Evolutionary conservation across 1,140 invertebrate genomes (phyloP), one percentile per base, ranked within the genome.

Genomic region (Caenorhabditis briggsae): DNA sequence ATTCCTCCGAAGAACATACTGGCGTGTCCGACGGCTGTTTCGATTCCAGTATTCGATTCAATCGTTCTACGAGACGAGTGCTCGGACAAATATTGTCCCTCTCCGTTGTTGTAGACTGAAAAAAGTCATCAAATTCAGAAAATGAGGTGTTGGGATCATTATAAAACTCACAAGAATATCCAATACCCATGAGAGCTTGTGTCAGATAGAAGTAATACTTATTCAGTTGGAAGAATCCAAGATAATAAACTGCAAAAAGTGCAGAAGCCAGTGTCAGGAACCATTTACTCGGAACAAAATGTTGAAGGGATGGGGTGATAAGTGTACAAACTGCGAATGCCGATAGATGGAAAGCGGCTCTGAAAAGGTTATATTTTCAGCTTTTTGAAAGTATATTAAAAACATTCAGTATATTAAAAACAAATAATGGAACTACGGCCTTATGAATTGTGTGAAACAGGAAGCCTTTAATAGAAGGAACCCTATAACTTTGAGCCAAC

Each of bases 31-130:
- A 86, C 61, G 33, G 74, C 85, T 12, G 85, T 86, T 59, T 86
- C 85, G 25, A 86, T 64, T 56, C 74, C 85, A 70, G 85, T 82
- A 23, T 86, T 86, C 14, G 85, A 86, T 55, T 86, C 85, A 33
- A 86, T 86, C 9, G 85, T 86, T 61, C 85, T 58, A 3, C 85
- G 70, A 46, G 85, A 86, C n/a, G 85, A 86, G 56, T 86, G 85
- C 48, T 86, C 85, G 3, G 85, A 86, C 7, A 86, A 56, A 74
- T 86, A 86, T 9, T 70, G 64, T 59, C 85, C 85, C 48, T 86
- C 85, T 82, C 85, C 85, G 78, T 86, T 86, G 85, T 86, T 86
- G 56, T 86, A 86, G 41, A 86, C 85, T 86, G 50, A n/a, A n/a
- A 78, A 46, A 41, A 41, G 14, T 41, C 1, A 46, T n/a, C n/a